phyloP scores from a whole-genome alignment of 2,113 vertebrate genomes.

The Etia nguti region DNA sequence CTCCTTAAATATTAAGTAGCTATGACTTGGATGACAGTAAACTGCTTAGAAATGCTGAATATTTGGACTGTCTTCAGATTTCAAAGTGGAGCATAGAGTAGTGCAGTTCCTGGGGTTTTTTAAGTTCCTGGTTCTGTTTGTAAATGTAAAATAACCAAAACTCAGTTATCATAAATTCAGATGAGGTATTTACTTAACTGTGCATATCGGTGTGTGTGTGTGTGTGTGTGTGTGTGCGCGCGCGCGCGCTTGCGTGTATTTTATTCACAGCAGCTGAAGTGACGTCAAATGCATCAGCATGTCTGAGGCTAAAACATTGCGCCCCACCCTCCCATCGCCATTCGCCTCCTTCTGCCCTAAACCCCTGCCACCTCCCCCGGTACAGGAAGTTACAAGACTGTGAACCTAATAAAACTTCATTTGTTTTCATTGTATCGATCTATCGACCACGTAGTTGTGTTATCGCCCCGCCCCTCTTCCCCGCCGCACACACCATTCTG shows the following conservation, averaged over 20 bases:
- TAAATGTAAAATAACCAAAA: not conserved
- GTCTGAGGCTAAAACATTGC: not conserved
- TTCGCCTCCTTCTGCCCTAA: not conserved
- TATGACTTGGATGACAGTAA: not conserved
- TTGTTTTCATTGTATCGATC: slow-evolving; percentile 48
- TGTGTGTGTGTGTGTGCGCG: not conserved
- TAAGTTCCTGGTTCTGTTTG: not conserved
- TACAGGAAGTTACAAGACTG: slow-evolving; percentile 70
- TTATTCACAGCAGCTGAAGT: slow-evolving; percentile 44
- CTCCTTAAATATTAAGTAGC: not conserved
- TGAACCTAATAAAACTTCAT: slow-evolving; percentile 65
- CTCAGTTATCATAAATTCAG: not conserved
- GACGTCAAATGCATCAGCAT: not conserved
- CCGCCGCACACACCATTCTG: not conserved
- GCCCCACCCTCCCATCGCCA: not conserved
- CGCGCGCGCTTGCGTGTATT: not conserved
- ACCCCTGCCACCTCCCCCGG: not conserved
- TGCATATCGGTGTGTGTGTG: not conserved
- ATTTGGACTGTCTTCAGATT: not conserved
- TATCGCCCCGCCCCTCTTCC: not conserved
- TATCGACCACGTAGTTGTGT: slow-evolving; percentile 36
- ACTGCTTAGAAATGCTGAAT: not conserved
- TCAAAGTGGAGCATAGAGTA: not conserved
- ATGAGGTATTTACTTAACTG: not conserved
- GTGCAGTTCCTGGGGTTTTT: not conserved